Base-by-base conservation (phyloP, 2,888 invertebrate genomes). In the Oithona nana region DNA sequence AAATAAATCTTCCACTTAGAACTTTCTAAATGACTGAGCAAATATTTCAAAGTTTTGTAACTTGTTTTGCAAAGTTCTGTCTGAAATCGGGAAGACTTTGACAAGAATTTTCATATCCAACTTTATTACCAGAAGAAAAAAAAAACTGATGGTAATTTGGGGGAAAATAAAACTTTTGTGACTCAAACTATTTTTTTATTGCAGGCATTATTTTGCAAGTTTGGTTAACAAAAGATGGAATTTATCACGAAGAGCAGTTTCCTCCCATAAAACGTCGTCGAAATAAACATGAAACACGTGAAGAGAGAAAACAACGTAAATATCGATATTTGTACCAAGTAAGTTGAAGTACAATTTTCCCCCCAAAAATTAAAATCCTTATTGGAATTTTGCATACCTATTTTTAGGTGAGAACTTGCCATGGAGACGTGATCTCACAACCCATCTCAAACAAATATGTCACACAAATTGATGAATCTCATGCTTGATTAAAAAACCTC, bases 381-480 rank as follows among this genome's bases (percentile, higher is more conserved):
- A 49, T 49, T 49, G n/a, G 20, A 39, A 16, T 22, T 24, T 22
- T 51, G 6, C 51, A 51, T 58, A 20, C 20, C 31, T 31, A 20
- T 20, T 58, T 20, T 4, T 39, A 59, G 59, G 86, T 88, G 64
- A 80, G 89, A 68, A 85, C 88, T 8, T 85, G 86, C 29, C 86
- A 88, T 69, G 89, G 89, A 16, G 89, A 89, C 74, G 87, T 89
- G 66, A 87, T 89, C 68, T 86, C 87, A 67, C 88, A 88, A 81
- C 59, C 59, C 4, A 49, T 59, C 22, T 22, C 59, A 20, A 59
- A 59, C 20, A 59, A 59, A n/a, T 59, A 59, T 28, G 59, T 59
- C 24, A 24, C 24, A 28, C 59, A 59, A 59, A 29, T 59, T 13
- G 29, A 61, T 29, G 61, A 61, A 16, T 54, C 54, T 39, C 39